Evolutionary conservation across 2,113 vertebrate genomes (phyloP), one percentile per base, ranked within the genome.

Genomic region (Martes martes): DNA sequence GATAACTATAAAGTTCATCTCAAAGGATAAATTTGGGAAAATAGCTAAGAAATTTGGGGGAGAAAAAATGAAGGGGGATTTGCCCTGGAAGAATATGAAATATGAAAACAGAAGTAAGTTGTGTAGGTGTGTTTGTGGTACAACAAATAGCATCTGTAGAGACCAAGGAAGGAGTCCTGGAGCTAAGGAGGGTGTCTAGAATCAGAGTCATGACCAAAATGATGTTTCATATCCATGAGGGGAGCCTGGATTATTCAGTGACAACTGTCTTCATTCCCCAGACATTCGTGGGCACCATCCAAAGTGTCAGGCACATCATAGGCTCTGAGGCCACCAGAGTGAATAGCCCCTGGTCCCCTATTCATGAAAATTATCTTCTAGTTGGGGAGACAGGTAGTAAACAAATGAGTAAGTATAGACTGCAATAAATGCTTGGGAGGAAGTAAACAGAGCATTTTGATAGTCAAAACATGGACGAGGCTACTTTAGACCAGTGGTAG

Each of bases 1-100:
- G 42, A 21, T 86, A 65, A 67, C 24, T 8, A 28, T 39, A 24
- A 92, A 61, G 91, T 86, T 95, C 9, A 39, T 94, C 50, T 78
- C 7, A 83, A 65, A 65, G 21, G 45, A 21, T 92, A 28, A 59
- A 86, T 82, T 79, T 81, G 19, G n/a, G 42, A 84, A 83, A 39
- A 61, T 55, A 73, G 45, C 39, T 90, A 89, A 57, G 23, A 81
- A 47, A 67, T 67, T 73, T 13, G 6, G 18, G 61, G 36, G 14
- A 11, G 10, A 52, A 24, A 47, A 31, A 23, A 42, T 16, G 36
- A 80, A 81, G n/a, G 23, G 6, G 8, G 47, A 9, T 5, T 65
- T 87, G 16, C 33, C 31, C 7, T 47, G 2, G 47, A 31, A 83
- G 73, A 78, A 87, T 71, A 16, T 47, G 55, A 81, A 61, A 11